Evolutionary conservation across 1,140 invertebrate genomes (phyloP).

Genomic region (Episyrphus balteatus): DNA sequence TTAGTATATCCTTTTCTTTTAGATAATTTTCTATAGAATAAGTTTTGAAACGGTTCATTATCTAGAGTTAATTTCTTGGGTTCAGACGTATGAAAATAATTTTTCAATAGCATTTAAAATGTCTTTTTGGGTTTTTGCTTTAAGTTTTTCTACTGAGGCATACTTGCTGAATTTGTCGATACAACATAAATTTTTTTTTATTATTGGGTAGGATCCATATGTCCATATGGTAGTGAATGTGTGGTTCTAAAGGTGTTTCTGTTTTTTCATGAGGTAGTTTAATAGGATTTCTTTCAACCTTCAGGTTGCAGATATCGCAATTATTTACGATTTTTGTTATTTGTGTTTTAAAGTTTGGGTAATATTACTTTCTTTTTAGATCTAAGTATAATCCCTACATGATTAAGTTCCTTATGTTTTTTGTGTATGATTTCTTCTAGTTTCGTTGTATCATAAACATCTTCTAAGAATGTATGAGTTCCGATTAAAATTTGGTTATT

Average conservation of each 20-base stretch:
- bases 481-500: slow-evolving; percentile 1
- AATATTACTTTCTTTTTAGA: slow-evolving; percentile 10
- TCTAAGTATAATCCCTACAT: slow-evolving; percentile 10
- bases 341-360: slow-evolving; percentile 10
- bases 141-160: no score
- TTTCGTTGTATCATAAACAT: not conserved
- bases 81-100: no score
- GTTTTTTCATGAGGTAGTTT: slow-evolving; percentile 1
- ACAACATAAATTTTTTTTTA: no score
- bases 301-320: slow-evolving; percentile 12
- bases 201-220: not conserved
- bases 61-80: no score
- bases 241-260: slow-evolving; percentile 1
- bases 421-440: not conserved
- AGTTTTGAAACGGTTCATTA: no score
- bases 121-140: no score
- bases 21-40: no score
- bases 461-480: slow-evolving; percentile 1
- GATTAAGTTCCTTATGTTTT: slow-evolving; percentile 6
- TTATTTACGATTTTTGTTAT: slow-evolving; percentile 11
- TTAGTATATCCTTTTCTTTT: no score
- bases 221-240: not conserved
- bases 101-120: no score
- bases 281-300: slow-evolving; percentile 14
- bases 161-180: no score